Conservation (phyloP, 2,888 invertebrate species). For the Drosophila bunnanda region DNA sequence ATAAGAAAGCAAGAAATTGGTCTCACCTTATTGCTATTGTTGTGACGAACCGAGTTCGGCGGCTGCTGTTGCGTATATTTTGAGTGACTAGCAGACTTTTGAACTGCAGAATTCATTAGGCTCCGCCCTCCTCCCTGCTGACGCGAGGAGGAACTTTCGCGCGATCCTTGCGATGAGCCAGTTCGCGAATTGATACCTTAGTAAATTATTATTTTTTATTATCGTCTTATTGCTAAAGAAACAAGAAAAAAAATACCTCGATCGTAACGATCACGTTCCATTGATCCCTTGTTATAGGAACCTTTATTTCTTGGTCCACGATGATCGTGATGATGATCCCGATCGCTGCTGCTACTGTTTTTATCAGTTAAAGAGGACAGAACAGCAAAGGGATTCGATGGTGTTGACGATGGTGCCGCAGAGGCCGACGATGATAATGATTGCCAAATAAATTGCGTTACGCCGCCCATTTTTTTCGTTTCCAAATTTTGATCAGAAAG, state of each 20-base stretch:
- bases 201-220: background rate
- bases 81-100: constrained; percentile 84
- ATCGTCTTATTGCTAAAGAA: background rate
- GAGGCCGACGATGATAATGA: constrained; percentile 46
- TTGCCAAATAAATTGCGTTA: constrained; percentile 79
- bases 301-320: constrained; percentile 82
- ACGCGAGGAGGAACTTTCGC: constrained; percentile 84
- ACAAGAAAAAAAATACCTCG: constrained; percentile 51
- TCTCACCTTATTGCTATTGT: constrained; percentile 76
- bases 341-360: constrained; percentile 52
- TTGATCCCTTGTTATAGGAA: constrained; percentile 82
- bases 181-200: constrained; percentile 86
- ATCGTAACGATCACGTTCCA: constrained; percentile 83
- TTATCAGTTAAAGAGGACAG: constrained; percentile 79
- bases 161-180: constrained; percentile 86
- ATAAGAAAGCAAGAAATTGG: background rate
- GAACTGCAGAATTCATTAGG: constrained; percentile 75
- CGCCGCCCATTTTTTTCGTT: constrained; percentile 82
- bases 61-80: constrained; percentile 82
- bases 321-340: constrained; percentile 76
- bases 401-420: constrained; percentile 69
- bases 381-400: constrained; percentile 83
- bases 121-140: constrained; percentile 72
- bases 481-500: constrained; percentile 79
- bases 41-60: constrained; percentile 60